Evolutionary conservation across 1,140 invertebrate genomes (phyloP).

Genomic region (Drosophila ercepeae): DNA sequence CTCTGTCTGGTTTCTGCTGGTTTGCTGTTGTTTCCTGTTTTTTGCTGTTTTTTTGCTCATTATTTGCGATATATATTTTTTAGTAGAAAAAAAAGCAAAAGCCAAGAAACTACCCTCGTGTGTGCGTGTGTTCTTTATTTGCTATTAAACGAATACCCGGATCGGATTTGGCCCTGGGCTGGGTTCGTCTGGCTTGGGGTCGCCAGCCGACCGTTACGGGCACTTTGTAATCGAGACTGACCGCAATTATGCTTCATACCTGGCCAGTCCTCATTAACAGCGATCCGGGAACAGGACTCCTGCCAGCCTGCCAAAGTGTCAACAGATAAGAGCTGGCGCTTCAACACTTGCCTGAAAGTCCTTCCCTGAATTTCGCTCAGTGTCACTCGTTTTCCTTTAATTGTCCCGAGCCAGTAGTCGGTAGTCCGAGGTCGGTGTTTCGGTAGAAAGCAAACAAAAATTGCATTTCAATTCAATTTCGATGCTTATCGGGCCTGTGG

Average conservation of each 20-base stretch:
- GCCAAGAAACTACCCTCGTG: slow-evolving; percentile 62
- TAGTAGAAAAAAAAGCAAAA: slow-evolving; percentile 30
- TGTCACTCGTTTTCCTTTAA: slow-evolving; percentile 40
- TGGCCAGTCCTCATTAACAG: slow-evolving; percentile 57
- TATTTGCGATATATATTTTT: slow-evolving; percentile 47
- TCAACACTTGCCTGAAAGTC: slow-evolving; percentile 15
- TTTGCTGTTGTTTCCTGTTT: slow-evolving; percentile 66
- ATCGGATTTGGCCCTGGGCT: slow-evolving; percentile 24
- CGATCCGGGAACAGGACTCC: not conserved
- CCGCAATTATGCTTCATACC: slow-evolving; percentile 54
- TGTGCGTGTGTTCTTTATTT: slow-evolving; percentile 44
- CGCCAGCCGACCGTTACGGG: slow-evolving; percentile 55
- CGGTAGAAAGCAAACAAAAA: slow-evolving; percentile 31
- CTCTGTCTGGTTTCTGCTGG: slow-evolving; percentile 24
- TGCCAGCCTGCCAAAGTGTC: slow-evolving; percentile 32
- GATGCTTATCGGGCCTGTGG: slow-evolving; percentile 46
- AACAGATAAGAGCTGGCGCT: slow-evolving; percentile 42
- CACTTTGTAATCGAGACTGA: slow-evolving; percentile 75
- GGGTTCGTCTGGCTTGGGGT: slow-evolving; percentile 35
- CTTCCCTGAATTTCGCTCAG: not conserved
- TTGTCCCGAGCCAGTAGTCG: slow-evolving; percentile 29
- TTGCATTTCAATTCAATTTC: slow-evolving; percentile 75
- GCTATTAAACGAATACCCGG: slow-evolving; percentile 62
- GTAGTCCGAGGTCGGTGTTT: too few species aligned
- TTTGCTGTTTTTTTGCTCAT: slow-evolving; percentile 70